These are phyloP conservation scores for Eupithecia vulgata DNA, from an alignment of 2,888 invertebrate species.

Conservation along the genomic window DNA sequence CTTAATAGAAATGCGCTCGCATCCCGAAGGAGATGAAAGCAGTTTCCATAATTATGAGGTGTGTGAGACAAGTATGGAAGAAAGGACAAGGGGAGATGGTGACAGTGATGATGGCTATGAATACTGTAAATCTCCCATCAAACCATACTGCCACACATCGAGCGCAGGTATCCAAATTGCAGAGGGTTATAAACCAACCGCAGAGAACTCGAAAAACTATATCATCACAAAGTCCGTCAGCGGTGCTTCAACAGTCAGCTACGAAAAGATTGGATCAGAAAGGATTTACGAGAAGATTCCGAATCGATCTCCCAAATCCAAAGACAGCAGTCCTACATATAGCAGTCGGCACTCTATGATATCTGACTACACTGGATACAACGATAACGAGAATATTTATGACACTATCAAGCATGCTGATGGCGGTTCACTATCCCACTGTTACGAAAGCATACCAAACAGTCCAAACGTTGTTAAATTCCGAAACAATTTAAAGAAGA, in stretches of 20 bases:
- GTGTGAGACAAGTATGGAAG: slow-evolving; percentile 73
- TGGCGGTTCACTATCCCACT: slow-evolving; percentile 79
- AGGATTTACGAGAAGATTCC: slow-evolving; percentile 80
- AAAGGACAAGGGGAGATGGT: slow-evolving; percentile 75
- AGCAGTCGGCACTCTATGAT: slow-evolving; percentile 72
- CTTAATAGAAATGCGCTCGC: slow-evolving; percentile 76
- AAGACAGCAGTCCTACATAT: slow-evolving; percentile 71
- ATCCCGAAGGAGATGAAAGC: slow-evolving; percentile 78
- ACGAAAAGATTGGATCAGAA: slow-evolving; percentile 79
- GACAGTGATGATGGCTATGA: slow-evolving; percentile 81
- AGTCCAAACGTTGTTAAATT: slow-evolving; percentile 79
- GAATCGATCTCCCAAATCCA: slow-evolving; percentile 62
- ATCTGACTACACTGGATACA: slow-evolving; percentile 74
- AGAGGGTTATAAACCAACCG: slow-evolving; percentile 76
- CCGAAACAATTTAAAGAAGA: slow-evolving; percentile 70
- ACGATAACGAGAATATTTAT: slow-evolving; percentile 85
- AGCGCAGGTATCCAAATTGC: slow-evolving; percentile 80
- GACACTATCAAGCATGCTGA: slow-evolving; percentile 85
- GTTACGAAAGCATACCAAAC: slow-evolving; percentile 85
- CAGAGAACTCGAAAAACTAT: slow-evolving; percentile 68
- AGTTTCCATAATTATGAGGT: slow-evolving; percentile 83
- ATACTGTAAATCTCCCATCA: slow-evolving; percentile 77
- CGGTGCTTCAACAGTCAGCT: slow-evolving; percentile 74
- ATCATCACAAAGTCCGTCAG: slow-evolving; percentile 76
- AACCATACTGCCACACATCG: slow-evolving; percentile 74